Base-by-base conservation (phyloP, 2,888 invertebrate species). In the Pseudococcus jackbeardsleyi region DNA sequence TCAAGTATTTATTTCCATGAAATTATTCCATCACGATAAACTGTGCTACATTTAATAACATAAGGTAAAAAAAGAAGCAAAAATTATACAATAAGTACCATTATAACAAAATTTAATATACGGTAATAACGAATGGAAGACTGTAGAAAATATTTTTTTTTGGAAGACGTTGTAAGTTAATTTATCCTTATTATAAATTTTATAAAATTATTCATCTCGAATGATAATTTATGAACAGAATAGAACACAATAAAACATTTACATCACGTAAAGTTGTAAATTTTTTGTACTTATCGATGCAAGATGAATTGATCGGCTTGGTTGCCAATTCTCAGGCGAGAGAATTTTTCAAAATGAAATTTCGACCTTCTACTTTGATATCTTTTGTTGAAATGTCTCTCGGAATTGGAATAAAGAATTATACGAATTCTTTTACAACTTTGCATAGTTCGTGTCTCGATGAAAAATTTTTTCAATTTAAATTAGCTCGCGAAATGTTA, bases 241-340 rank as follows among this genome's bases (percentile, higher is more conserved):
- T 77, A 77, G 77, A 77, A 77, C 77, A 77, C 77, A 77, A 77
- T 77, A 42, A 77, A 77, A 77, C 77, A 42, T 64, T 8, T 64
- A 64, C 9, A 64, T 64, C 64, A 64, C 64, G 19, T 22, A 64
- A 64, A 64, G 19, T 19, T 64, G 64, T 64, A 68, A 17, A 64
- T 64, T 64, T 33, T 64, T 64, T 64, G 64, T 64, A 64, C 64
- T 64, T 15, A 64, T 64, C 6, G 22, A 64, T 22, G 64, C 6
- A 64, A 64, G 8, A 42, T 42, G 42, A 42, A 42, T 42, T 33
- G 26, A 33, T 33, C 1, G 26, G 26, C 5, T 42, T 42, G 3
- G 0, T 42, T 42, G 26, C 26, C 42, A 9, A 42, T 42, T 42
- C 7, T 1, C 42, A 1, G 3, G 26, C 42, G 42, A 42, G 42